Evolutionary conservation across 2,113 vertebrate genomes (phyloP).

Genomic region (Pitta sordida): DNA sequence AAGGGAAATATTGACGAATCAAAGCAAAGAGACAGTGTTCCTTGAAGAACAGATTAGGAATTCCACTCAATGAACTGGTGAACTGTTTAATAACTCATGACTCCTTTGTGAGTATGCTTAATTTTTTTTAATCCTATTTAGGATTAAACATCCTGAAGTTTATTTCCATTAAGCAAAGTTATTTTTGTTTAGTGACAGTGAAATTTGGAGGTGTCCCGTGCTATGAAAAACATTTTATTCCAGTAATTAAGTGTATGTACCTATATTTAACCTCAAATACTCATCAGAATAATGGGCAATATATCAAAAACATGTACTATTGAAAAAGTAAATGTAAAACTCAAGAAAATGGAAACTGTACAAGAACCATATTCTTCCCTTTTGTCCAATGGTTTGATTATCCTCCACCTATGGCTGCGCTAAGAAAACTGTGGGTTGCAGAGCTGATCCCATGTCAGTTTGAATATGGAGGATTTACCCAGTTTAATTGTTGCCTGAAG

Average conservation of each 20-base stretch:
- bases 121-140: not conserved
- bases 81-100: not conserved
- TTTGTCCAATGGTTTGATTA: not conserved
- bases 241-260: not conserved
- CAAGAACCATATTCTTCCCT: not conserved
- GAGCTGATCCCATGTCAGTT: not conserved
- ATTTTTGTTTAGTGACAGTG: not conserved
- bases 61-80: not conserved
- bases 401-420: not conserved
- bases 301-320: not conserved
- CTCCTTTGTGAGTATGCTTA: not conserved
- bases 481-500: not conserved
- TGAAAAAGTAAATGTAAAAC: not conserved
- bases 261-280: not conserved
- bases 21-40: not conserved
- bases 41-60: not conserved
- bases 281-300: not conserved
- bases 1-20: not conserved
- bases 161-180: not conserved
- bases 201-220: not conserved
- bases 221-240: not conserved
- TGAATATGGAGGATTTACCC: not conserved
- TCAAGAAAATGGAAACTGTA: not conserved
- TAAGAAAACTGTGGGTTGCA: not conserved
- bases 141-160: not conserved